Evolutionary conservation across 2,888 invertebrate species (phyloP), one percentile per base, ranked within the genome.

Genomic region (Atethmia centrago): DNA sequence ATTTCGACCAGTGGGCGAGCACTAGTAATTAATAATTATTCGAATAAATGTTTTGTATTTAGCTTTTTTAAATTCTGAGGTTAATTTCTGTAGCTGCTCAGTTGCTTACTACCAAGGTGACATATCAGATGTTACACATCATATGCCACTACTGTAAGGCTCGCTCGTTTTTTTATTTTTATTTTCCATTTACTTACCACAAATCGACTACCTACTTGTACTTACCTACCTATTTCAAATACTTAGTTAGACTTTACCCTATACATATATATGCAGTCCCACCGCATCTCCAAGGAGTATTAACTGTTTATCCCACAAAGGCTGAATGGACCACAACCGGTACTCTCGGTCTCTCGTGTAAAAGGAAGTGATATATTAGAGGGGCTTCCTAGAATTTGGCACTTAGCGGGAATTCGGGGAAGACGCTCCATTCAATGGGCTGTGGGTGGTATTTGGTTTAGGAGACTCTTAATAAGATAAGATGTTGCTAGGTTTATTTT

Each of bases 361-460:
- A 42, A 66, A 61, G 69, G 73, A 71, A 77, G 71, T 71, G 72
- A 77, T 73, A 47, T 71, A 80, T 77, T 85, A 67, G 55, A 69
- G 62, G 28, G 28, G 42, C 31, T 75, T 66, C 63, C 73, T 53
- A 67, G 85, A 80, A 84, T 82, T 85, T 80, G 80, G 74, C 77
- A 71, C 75, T 75, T 74, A 55, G 45, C 58, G 69, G 25, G 71
- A 71, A 65, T 84, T 83, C 75, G 25, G 36, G n/a, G 84, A 85
- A 84, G 55, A 49, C 31, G 55, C 12, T 70, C 51, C 45, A 49
- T 69, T 76, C 62, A 69, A 59, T 55, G 56, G 56, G 40, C 68
- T 59, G 45, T 75, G 71, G 72, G 68, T 47, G 68, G 51, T 66
- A 62, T 77, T 65, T 14, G 21, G 31, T n/a, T 47, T 47, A 59